phyloP scores from a whole-genome alignment of 2,888 invertebrate species.

The Baccha elongata region DNA sequence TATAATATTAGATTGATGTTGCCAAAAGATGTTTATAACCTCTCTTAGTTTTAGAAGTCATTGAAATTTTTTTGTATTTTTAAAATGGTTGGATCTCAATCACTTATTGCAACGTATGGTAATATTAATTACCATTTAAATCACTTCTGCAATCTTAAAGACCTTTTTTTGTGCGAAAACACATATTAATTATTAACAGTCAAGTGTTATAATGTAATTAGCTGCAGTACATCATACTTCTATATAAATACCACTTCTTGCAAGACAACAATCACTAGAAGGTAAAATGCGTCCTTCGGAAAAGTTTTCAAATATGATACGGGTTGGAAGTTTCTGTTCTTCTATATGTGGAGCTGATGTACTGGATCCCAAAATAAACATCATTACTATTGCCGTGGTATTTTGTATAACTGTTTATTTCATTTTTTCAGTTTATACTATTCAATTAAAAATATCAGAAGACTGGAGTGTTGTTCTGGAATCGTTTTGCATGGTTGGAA shows the following conservation, averaged over 20 bases:
- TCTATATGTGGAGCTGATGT: conserved; percentile 65
- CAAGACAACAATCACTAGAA: not conserved
- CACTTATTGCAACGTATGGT: not conserved
- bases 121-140: not conserved
- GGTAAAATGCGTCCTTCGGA: conserved; percentile 51
- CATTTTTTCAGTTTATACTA: conserved; percentile 46
- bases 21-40: too few relatives aligned
- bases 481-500: conserved; percentile 57
- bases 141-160: not conserved
- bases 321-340: conserved; percentile 4
- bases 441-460: conserved; percentile 40
- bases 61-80: too few relatives aligned
- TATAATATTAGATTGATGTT: too few relatives aligned
- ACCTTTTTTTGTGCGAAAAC: conserved; percentile 21
- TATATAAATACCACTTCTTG: conserved; percentile 46
- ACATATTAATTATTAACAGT: conserved; percentile 35
- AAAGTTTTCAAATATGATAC: conserved; percentile 16
- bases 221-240: not conserved
- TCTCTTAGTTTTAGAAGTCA: too few relatives aligned
- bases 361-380: conserved; percentile 26
- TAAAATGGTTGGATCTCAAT: too few relatives aligned
- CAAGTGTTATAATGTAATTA: too few relatives aligned
- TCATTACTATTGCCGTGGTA: conserved; percentile 43
- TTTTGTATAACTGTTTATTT: conserved; percentile 50
- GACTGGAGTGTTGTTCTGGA: conserved; percentile 56